Conservation (phyloP, 2,888 invertebrate genomes). For the Xanthia togata region DNA sequence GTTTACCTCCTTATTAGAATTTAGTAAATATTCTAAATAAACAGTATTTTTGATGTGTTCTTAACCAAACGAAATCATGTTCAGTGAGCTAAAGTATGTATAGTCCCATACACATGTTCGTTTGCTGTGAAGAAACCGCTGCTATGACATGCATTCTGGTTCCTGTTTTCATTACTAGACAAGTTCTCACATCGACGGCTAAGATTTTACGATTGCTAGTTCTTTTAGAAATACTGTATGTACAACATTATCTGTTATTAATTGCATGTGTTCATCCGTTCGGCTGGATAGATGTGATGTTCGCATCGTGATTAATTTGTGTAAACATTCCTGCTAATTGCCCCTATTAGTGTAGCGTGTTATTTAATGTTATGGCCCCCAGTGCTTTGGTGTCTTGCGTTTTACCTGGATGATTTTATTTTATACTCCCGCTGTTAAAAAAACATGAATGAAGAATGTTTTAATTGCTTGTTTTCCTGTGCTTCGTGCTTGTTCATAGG, state of each 20-base stretch:
- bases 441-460: slow-evolving; percentile 47
- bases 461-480: slow-evolving; percentile 52
- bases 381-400: slow-evolving; percentile 64
- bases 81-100: slow-evolving; percentile 6
- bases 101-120: slow-evolving; percentile 15
- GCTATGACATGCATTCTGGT: slow-evolving; percentile 40
- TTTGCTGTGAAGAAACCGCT: slow-evolving; percentile 20
- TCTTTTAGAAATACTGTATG: slow-evolving; percentile 46
- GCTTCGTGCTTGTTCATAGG: slow-evolving; percentile 27
- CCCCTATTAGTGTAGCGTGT: slow-evolving; percentile 64
- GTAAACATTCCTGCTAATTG: slow-evolving; percentile 70
- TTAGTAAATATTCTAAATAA: neutral
- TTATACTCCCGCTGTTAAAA: slow-evolving; percentile 26
- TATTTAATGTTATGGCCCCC: slow-evolving; percentile 62
- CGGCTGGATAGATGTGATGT: slow-evolving; percentile 54
- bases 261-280: slow-evolving; percentile 50
- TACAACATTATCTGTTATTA: slow-evolving; percentile 61
- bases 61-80: neutral
- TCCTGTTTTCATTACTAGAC: slow-evolving; percentile 50
- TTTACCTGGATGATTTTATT: slow-evolving; percentile 61
- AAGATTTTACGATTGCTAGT: slow-evolving; percentile 56
- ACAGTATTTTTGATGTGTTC: neutral
- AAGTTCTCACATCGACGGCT: slow-evolving; percentile 43
- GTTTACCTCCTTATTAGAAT: slow-evolving; percentile 7
- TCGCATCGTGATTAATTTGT: slow-evolving; percentile 64